These are phyloP conservation scores for Triplophysa dalaica DNA, from an alignment of 2,113 vertebrate genomes.

Conservation along the genomic window DNA sequence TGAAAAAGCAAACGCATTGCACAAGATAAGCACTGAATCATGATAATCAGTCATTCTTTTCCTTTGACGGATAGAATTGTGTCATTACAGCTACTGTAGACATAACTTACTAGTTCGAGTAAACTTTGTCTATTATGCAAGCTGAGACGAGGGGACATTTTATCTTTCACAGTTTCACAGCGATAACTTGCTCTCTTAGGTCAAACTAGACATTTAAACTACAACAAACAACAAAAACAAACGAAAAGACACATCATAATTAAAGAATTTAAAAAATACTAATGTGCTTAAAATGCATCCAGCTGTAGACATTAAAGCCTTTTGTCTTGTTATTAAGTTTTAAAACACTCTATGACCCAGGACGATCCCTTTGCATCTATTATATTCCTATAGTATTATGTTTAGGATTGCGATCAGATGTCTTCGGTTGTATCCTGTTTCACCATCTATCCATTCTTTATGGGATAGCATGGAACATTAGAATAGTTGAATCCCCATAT, in stretches of 20 bases:
- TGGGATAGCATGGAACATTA: not conserved
- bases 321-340: slow-evolving; percentile 56
- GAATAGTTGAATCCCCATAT: not conserved
- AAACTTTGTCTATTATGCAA: slow-evolving; percentile 31
- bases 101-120: not conserved
- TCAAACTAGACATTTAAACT: slow-evolving; percentile 64
- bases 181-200: slow-evolving; percentile 78
- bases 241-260: slow-evolving; percentile 50
- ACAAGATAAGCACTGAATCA: not conserved
- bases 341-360: slow-evolving; percentile 47
- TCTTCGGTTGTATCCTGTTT: not conserved
- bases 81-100: slow-evolving; percentile 4
- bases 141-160: slow-evolving; percentile 3
- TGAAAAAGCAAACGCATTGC: not conserved
- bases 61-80: not conserved
- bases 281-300: slow-evolving; percentile 60
- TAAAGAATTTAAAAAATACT: slow-evolving; percentile 54
- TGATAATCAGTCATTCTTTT: not conserved
- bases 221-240: slow-evolving; percentile 45
- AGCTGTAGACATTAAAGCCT: slow-evolving; percentile 59
- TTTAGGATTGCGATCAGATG: not conserved
- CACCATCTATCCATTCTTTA: not conserved
- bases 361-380: too few species aligned
- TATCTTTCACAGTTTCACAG: slow-evolving; percentile 74
- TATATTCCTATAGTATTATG: not conserved